Evolutionary conservation across 1,140 invertebrate genomes (phyloP).

Genomic region (Mycetomoellerius zeteki): DNA sequence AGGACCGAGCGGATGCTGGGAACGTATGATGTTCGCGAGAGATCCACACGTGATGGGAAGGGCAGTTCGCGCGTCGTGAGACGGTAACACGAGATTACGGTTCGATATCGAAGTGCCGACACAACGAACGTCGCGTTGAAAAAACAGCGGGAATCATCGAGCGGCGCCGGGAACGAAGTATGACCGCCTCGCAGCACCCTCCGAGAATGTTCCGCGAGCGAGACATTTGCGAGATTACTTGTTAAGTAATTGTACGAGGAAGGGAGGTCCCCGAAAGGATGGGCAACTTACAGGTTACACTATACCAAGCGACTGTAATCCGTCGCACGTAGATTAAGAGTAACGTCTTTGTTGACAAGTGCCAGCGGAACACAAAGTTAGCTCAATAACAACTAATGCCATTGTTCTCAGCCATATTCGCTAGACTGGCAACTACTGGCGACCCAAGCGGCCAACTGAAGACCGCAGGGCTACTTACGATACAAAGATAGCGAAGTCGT

Average conservation of each 20-base stretch:
- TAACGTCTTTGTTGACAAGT: slow-evolving; percentile 78
- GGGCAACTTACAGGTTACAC: slow-evolving; percentile 39
- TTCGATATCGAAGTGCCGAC: neutral
- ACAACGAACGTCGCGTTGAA: neutral
- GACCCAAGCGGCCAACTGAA: slow-evolving; percentile 24
- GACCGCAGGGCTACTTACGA: neutral
- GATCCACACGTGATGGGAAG: slow-evolving; percentile 13
- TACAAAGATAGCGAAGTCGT: neutral
- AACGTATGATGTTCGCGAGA: neutral
- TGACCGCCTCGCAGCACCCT: too few relatives aligned
- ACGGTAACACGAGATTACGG: neutral
- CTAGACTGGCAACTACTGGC: slow-evolving; percentile 72
- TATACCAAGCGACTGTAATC: slow-evolving; percentile 55
- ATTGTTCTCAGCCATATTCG: slow-evolving; percentile 79
- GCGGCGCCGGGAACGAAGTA: neutral
- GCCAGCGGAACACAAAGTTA: slow-evolving; percentile 65
- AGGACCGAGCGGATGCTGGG: slow-evolving; percentile 5
- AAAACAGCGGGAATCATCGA: neutral
- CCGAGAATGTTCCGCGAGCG: neutral
- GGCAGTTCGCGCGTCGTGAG: neutral
- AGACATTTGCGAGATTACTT: neutral
- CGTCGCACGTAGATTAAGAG: slow-evolving; percentile 54
- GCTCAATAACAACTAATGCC: slow-evolving; percentile 70
- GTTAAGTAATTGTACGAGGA: too few relatives aligned
- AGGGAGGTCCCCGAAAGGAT: too few relatives aligned